Evolutionary conservation across 2,797 vertebrate species (phyloP).

Genomic region (Gobionotothen gibberifrons): DNA sequence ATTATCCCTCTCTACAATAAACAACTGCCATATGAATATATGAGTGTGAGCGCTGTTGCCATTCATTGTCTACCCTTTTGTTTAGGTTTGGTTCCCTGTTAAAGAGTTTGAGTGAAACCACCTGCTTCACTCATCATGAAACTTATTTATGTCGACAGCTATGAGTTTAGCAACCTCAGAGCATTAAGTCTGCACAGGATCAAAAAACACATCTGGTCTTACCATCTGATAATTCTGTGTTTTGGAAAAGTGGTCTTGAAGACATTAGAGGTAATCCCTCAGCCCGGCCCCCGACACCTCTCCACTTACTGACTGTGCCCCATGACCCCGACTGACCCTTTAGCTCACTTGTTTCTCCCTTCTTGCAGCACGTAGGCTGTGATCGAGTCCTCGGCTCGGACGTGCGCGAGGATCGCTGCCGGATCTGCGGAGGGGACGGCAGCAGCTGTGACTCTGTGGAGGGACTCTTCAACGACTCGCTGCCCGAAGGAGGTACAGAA

Average conservation of each 20-base stretch:
- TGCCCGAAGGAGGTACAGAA: constrained; percentile 89
- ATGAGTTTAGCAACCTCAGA: constrained; percentile 73
- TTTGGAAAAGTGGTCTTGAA: constrained; percentile 74
- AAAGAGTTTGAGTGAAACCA: constrained; percentile 72
- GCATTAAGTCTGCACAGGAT: constrained; percentile 73
- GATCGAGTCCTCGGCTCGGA: constrained; percentile 95
- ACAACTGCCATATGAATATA: constrained; percentile 55
- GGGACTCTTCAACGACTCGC: constrained; percentile 91
- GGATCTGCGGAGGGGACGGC: constrained; percentile 93
- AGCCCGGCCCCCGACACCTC: constrained; percentile 68
- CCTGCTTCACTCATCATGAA: constrained; percentile 75
- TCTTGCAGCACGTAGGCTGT: constrained; percentile 93
- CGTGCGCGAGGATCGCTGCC: constrained; percentile 93
- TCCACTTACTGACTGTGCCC: constrained; percentile 60
- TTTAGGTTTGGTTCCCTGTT: constrained; percentile 67
- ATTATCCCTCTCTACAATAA: constrained; percentile 62
- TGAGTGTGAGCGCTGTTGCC: constrained; percentile 39
- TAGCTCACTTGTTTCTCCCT: constrained; percentile 47
- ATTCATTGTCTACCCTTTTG: constrained; percentile 58
- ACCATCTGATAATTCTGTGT: constrained; percentile 76
- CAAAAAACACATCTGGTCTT: constrained; percentile 76
- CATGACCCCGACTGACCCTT: constrained; percentile 56
- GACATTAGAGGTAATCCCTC: constrained; percentile 72
- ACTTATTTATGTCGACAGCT: constrained; percentile 75
- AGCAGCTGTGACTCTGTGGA: constrained; percentile 93